Conservation (phyloP, 1,140 invertebrate species). For the Anastrepha ludens region DNA sequence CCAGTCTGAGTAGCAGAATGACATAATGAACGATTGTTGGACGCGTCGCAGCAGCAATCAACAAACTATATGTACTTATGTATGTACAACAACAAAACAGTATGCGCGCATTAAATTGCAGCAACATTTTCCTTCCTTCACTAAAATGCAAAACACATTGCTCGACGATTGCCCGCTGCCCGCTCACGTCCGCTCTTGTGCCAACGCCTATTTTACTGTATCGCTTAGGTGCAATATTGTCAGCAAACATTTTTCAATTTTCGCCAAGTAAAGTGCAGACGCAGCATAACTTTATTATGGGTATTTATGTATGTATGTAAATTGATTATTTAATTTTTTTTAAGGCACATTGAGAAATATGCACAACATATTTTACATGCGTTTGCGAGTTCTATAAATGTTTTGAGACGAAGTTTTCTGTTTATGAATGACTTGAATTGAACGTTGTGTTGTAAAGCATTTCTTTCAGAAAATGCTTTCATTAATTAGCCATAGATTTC, state of each 20-base stretch:
- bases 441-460: too few relatives aligned
- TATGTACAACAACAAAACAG: neutral
- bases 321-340: too few relatives aligned
- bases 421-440: constrained; percentile 19
- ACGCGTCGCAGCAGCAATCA: neutral
- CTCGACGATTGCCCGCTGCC: neutral
- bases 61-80: neutral
- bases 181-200: neutral
- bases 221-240: neutral
- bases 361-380: neutral
- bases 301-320: neutral
- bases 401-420: constrained; percentile 12
- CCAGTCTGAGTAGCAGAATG: neutral
- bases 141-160: constrained; percentile 1
- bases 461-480: neutral
- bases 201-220: neutral
- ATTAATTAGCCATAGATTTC: neutral
- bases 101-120: neutral
- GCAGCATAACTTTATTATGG: neutral
- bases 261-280: constrained; percentile 16
- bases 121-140: neutral
- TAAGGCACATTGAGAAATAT: neutral
- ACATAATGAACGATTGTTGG: neutral
- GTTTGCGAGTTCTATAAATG: neutral
- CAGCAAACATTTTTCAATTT: constrained; percentile 49